Evolutionary conservation across 2,113 vertebrate species (phyloP).

Genomic region (Daphoenositta chrysoptera): DNA sequence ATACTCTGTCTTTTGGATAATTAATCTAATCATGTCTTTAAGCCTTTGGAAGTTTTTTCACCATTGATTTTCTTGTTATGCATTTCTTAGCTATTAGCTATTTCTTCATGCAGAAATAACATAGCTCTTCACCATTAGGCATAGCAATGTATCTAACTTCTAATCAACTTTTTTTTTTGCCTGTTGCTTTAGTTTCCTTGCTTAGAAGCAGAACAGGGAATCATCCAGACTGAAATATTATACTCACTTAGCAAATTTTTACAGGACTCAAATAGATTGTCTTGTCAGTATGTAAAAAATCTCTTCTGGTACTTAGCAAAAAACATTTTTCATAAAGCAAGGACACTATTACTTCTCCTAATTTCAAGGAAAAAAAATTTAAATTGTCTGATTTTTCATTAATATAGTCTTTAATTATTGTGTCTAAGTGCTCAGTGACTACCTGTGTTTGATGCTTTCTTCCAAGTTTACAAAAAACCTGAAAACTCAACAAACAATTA

Average conservation of each 20-base stretch:
- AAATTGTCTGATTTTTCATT: not conserved
- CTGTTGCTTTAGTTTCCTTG: not conserved
- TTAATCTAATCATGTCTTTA: conserved; percentile 11
- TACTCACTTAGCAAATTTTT: not conserved
- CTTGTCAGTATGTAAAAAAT: not conserved
- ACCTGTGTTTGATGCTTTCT: not conserved
- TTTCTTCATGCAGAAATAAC: conserved; percentile 4
- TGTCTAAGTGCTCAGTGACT: not conserved
- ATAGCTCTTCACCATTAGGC: conserved; percentile 1
- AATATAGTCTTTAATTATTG: not conserved
- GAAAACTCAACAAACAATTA: not conserved
- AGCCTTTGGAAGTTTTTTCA: not conserved
- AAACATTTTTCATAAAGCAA: not conserved
- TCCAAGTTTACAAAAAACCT: not conserved
- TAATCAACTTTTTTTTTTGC: not conserved
- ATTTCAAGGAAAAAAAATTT: not conserved
- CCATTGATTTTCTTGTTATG: not conserved
- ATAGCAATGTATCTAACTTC: not conserved
- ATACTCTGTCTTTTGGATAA: not conserved
- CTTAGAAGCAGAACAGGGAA: not conserved
- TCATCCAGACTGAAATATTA: not conserved
- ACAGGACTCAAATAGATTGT: not conserved
- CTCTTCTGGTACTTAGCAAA: not conserved
- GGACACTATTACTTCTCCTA: not conserved
- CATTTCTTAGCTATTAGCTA: conserved; percentile 2